Evolutionary conservation across 2,113 vertebrate genomes (phyloP).

Genomic region (Butastur rufipennis): DNA sequence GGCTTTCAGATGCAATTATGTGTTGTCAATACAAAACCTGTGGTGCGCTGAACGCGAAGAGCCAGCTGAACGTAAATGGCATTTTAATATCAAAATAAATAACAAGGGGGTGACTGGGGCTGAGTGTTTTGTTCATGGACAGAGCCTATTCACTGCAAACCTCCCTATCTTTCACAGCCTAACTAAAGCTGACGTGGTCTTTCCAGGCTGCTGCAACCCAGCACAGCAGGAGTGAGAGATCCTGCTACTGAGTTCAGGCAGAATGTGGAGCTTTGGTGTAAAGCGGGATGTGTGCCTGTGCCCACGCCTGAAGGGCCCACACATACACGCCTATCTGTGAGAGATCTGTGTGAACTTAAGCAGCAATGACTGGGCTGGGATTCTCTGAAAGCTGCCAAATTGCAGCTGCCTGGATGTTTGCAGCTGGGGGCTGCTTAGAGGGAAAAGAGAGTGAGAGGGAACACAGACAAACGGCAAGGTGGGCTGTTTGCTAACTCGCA

Average conservation of each 20-base stretch:
- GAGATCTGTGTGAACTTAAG: neutral
- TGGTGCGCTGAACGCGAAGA: neutral
- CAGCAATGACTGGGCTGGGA: neutral
- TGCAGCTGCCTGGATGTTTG: neutral
- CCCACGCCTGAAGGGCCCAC: neutral
- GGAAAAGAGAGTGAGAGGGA: neutral
- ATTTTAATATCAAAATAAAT: constrained; percentile 19
- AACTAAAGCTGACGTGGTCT: neutral
- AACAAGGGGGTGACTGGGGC: neutral
- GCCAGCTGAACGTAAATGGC: neutral
- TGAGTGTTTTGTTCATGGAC: neutral
- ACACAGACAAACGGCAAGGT: neutral
- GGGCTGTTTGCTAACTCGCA: neutral
- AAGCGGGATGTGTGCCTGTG: neutral
- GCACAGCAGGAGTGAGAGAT: neutral
- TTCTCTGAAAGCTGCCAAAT: neutral
- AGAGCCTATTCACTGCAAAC: neutral
- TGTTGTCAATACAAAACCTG: neutral
- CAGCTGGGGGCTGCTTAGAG: neutral
- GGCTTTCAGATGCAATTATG: constrained; percentile 3
- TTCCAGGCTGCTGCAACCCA: neutral
- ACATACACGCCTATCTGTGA: accelerated
- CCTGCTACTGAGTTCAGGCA: neutral
- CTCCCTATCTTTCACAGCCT: neutral
- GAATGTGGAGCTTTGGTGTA: neutral